A percentile compares a stretch with the other conserved stretches of the same genome.
phyloP scores from a whole-genome alignment of 2,888 invertebrate genomes.

The Napeogenes sylphis region DNA sequence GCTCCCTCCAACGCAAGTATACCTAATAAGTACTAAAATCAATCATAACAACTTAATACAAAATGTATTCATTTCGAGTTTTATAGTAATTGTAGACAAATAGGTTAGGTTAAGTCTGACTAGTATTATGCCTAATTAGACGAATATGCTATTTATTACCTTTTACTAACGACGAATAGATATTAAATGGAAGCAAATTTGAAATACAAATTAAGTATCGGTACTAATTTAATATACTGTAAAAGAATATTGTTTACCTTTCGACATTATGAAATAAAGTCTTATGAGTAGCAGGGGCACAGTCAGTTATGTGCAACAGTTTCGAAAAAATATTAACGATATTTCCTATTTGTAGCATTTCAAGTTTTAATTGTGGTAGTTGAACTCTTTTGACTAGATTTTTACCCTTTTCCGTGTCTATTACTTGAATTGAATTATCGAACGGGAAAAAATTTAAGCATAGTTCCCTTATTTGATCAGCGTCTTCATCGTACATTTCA shows the following conservation, averaged over 20 bases:
- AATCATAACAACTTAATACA: too few species aligned
- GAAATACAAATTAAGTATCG: too few species aligned
- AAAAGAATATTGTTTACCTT: slow-evolving; percentile 64
- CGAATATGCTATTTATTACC: too few species aligned
- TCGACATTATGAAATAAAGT: slow-evolving; percentile 79
- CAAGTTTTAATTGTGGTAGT: slow-evolving; percentile 78
- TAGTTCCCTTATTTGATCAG: slow-evolving; percentile 82
- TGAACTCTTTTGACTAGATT: slow-evolving; percentile 81
- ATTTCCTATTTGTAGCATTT: slow-evolving; percentile 86
- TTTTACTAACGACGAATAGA: too few species aligned
- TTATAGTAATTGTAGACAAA: too few species aligned
- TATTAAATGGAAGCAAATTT: too few species aligned
- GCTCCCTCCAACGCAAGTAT: too few species aligned
- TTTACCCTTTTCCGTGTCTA: slow-evolving; percentile 78
- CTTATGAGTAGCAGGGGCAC: slow-evolving; percentile 82
- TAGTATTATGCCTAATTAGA: too few species aligned
- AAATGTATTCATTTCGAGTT: too few species aligned
- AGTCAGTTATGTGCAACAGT: slow-evolving; percentile 82
- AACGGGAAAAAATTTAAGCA: slow-evolving; percentile 84
- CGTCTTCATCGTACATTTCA: slow-evolving; percentile 91
- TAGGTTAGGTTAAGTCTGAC: too few species aligned
- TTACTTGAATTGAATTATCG: slow-evolving; percentile 89
- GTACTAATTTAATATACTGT: too few species aligned
- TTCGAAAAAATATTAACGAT: slow-evolving; percentile 85
- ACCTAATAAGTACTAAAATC: too few species aligned